phyloP scores from a whole-genome alignment of 2,888 invertebrate genomes.

The Iphiclides podalirius region DNA sequence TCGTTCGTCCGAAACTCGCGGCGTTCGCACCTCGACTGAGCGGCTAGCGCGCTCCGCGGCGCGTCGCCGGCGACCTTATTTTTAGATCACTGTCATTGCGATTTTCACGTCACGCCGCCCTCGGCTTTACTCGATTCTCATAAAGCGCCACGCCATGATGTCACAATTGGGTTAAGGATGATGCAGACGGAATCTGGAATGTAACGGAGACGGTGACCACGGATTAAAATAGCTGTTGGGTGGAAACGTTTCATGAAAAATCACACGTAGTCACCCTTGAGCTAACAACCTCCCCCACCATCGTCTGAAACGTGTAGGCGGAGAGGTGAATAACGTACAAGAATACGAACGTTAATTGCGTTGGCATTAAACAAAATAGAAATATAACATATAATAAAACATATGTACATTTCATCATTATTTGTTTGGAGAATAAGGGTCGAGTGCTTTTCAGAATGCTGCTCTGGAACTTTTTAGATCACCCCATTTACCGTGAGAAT shows the following conservation, averaged over 20 bases:
- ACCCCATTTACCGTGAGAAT: no score
- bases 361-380: constrained; percentile 16
- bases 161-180: constrained; percentile 72
- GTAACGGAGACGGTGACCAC: constrained; percentile 29
- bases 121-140: constrained; percentile 51
- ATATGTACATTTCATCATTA: not conserved
- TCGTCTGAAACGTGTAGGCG: constrained; percentile 9
- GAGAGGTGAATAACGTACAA: not conserved
- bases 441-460: no score
- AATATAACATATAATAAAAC: not conserved
- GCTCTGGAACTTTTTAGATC: no score
- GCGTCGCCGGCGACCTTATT: constrained; percentile 60
- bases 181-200: constrained; percentile 41
- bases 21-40: constrained; percentile 73
- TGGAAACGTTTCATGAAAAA: constrained; percentile 26
- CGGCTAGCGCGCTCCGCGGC: constrained; percentile 44
- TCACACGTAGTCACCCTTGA: constrained; percentile 16
- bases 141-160: constrained; percentile 51
- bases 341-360: constrained; percentile 22
- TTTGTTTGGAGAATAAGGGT: not conserved
- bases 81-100: constrained; percentile 79
- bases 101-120: constrained; percentile 69
- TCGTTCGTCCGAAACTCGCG: constrained; percentile 75
- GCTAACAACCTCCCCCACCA: constrained; percentile 5
- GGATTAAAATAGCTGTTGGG: constrained; percentile 39